These are phyloP conservation scores for Centropus unirufus DNA, from an alignment of 2,113 vertebrate species.

Conservation along the genomic window DNA sequence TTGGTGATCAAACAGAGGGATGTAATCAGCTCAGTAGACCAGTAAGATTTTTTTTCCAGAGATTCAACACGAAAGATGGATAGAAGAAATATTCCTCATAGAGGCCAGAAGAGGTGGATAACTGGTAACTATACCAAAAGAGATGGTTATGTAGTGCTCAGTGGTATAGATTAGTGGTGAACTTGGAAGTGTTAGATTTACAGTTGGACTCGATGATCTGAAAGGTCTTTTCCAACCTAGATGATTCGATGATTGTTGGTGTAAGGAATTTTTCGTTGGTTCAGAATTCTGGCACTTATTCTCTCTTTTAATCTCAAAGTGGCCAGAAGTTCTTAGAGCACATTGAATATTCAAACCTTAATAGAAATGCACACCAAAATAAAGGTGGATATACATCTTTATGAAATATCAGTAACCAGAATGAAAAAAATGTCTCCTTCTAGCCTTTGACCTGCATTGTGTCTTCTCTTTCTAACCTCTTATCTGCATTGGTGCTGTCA, in stretches of 20 bases:
- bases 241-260: background rate
- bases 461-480: background rate
- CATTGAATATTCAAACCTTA: background rate
- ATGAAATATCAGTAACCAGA: constrained; percentile 18
- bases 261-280: constrained; percentile 20
- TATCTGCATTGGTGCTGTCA: background rate
- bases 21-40: background rate
- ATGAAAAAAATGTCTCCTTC: background rate
- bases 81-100: background rate
- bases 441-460: background rate
- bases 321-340: background rate
- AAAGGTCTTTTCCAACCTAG: background rate
- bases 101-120: background rate
- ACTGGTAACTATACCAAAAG: background rate
- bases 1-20: background rate
- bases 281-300: background rate
- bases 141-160: background rate
- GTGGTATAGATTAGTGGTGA: background rate
- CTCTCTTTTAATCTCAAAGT: background rate
- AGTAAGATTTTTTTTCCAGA: background rate
- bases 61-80: background rate
- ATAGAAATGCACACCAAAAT: background rate
- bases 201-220: background rate
- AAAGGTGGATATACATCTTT: background rate
- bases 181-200: background rate